phyloP scores from a whole-genome alignment of 2,113 vertebrate genomes.

The Callipepla squamata region DNA sequence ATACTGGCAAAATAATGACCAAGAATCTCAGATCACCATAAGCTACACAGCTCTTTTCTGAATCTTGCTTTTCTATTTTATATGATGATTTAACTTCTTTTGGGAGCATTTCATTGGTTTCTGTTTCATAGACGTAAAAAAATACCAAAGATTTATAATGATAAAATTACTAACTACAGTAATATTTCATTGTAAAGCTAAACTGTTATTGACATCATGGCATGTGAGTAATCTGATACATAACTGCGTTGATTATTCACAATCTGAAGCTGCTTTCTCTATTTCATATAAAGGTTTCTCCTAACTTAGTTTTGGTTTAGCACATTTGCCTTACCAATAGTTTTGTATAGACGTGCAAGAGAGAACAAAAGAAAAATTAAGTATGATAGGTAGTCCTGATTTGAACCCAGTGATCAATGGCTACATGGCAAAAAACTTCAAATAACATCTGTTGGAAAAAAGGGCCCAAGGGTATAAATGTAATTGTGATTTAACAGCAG shows the following conservation, averaged over 20 bases:
- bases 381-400: not conserved
- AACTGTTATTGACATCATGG: not conserved
- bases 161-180: not conserved
- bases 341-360: not conserved
- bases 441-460: not conserved
- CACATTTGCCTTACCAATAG: not conserved
- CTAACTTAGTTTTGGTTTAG: not conserved
- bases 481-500: not conserved
- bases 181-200: not conserved
- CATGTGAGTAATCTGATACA: not conserved
- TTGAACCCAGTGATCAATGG: not conserved
- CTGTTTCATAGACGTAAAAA: not conserved
- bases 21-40: not conserved
- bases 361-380: not conserved
- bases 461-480: not conserved
- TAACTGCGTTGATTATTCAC: not conserved
- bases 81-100: not conserved
- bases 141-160: not conserved
- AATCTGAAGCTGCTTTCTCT: not conserved
- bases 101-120: not conserved
- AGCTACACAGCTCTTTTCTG: not conserved
- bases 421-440: conserved; percentile 4
- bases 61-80: not conserved
- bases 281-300: not conserved
- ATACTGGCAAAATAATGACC: not conserved